Percentiles rank a stretch among this genome's conserved stretches.
Evolutionary conservation across 2,797 vertebrate genomes (phyloP).

Genomic region (Phyllotis vaccarum): DNA sequence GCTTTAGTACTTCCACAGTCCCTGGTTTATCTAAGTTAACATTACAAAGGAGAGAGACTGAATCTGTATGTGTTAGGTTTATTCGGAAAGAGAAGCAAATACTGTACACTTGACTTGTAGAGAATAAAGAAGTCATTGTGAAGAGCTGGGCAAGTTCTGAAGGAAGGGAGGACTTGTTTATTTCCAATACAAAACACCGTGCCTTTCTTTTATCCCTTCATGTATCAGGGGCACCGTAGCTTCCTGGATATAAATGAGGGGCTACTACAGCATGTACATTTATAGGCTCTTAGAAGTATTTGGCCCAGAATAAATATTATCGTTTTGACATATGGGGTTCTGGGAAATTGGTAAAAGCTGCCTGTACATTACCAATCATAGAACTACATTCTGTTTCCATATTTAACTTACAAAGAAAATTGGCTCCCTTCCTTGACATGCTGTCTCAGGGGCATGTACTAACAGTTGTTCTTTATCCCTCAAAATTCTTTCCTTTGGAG

Average conservation of each 20-base stretch:
- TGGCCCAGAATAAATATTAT: constrained; percentile 4
- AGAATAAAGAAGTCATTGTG: constrained; percentile 87
- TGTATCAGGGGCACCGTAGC: constrained; percentile 29
- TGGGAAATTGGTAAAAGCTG: not conserved
- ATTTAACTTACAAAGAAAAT: constrained; percentile 42
- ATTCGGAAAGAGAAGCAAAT: constrained; percentile 75
- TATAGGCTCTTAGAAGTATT: constrained; percentile 46
- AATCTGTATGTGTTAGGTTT: constrained; percentile 83
- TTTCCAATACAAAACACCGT: constrained; percentile 78
- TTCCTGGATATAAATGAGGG: constrained; percentile 65
- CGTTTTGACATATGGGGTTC: constrained; percentile 36
- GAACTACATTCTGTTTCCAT: constrained; percentile 22
- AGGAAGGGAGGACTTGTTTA: constrained; percentile 78
- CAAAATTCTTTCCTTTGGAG: constrained; percentile 45
- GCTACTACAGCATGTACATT: not conserved
- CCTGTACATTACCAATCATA: not conserved
- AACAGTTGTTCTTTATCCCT: constrained; percentile 39
- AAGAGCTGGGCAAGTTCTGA: constrained; percentile 41
- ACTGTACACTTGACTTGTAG: constrained; percentile 82
- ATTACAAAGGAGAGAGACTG: constrained; percentile 65
- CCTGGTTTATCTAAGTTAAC: not conserved
- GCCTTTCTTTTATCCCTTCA: constrained; percentile 67
- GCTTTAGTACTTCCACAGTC: constrained; percentile 1
- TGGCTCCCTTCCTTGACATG: constrained; percentile 29
- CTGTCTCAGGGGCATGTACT: not conserved